Evolutionary conservation across 2,888 invertebrate genomes (phyloP).

Genomic region (Troides oblongomaculatus): DNA sequence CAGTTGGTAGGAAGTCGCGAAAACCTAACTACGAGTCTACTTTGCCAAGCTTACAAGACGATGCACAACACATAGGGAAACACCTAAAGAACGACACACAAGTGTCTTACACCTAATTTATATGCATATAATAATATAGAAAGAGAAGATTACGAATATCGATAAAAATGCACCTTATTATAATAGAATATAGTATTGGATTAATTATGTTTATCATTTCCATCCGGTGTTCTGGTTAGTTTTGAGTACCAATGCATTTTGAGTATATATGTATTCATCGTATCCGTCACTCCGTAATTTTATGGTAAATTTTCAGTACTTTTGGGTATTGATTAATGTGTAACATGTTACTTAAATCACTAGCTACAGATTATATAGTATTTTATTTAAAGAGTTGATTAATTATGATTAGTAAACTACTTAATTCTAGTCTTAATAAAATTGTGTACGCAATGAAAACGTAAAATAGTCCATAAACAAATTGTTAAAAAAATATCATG

Average conservation of each 20-base stretch:
- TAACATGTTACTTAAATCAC: slow-evolving; percentile 52
- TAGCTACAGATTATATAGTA: slow-evolving; percentile 71
- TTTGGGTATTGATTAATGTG: slow-evolving; percentile 44
- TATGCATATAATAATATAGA: slow-evolving; percentile 64
- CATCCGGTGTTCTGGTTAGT: slow-evolving; percentile 39
- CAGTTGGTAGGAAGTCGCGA: slow-evolving; percentile 74
- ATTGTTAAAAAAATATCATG: slow-evolving; percentile 44
- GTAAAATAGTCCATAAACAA: slow-evolving; percentile 60
- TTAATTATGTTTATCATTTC: slow-evolving; percentile 57
- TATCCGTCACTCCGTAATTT: slow-evolving; percentile 10
- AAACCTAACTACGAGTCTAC: slow-evolving; percentile 76
- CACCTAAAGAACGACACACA: slow-evolving; percentile 68
- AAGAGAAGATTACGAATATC: slow-evolving; percentile 73
- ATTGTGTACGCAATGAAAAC: slow-evolving; percentile 69
- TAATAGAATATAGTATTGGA: slow-evolving; percentile 52
- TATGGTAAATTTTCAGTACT: slow-evolving; percentile 30
- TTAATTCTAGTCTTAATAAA: slow-evolving; percentile 64
- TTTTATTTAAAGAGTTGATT: slow-evolving; percentile 67
- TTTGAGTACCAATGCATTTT: slow-evolving; percentile 37
- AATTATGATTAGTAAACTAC: slow-evolving; percentile 59
- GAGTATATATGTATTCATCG: slow-evolving; percentile 31
- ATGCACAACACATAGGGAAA: slow-evolving; percentile 73
- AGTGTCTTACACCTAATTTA: slow-evolving; percentile 67
- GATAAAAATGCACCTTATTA: slow-evolving; percentile 74
- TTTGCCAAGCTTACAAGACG: slow-evolving; percentile 70